phyloP scores from a whole-genome alignment of 2,113 vertebrate genomes.

The Podarcis cretensis region DNA sequence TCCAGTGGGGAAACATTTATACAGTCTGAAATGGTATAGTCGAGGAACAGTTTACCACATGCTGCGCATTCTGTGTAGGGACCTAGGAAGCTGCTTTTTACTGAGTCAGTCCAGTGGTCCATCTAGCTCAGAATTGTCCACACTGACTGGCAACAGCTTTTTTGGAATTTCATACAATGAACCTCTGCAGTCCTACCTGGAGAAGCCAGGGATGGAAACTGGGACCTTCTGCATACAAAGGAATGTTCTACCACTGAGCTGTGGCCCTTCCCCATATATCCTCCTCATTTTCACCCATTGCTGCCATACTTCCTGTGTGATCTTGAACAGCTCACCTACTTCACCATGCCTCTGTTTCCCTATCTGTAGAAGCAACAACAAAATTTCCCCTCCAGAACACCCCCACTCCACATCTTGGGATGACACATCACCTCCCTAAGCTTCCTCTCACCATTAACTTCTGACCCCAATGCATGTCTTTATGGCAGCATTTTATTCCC shows the following conservation, averaged over 20 bases:
- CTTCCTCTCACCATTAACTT: neutral
- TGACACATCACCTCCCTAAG: neutral
- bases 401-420: too few relatives aligned
- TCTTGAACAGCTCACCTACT: neutral
- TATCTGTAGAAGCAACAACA: neutral
- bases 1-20: neutral
- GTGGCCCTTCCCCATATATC: too few relatives aligned
- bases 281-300: neutral
- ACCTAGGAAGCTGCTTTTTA: too few relatives aligned
- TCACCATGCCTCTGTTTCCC: neutral
- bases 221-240: too few relatives aligned
- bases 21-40: neutral
- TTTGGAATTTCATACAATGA: too few relatives aligned
- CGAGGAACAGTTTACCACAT: neutral
- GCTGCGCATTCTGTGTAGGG: neutral
- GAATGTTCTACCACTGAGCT: too few relatives aligned
- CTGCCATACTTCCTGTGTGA: neutral
- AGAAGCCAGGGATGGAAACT: too few relatives aligned
- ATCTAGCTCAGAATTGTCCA: too few relatives aligned
- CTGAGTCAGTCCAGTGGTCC: too few relatives aligned
- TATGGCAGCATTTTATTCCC: neutral
- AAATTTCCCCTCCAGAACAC: neutral
- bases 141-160: too few relatives aligned
- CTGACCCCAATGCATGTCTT: neutral
- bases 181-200: too few relatives aligned